Evolutionary conservation across 2,113 vertebrate species (phyloP), one percentile per base, ranked within the genome.

Genomic region (Dipodomys merriami): DNA sequence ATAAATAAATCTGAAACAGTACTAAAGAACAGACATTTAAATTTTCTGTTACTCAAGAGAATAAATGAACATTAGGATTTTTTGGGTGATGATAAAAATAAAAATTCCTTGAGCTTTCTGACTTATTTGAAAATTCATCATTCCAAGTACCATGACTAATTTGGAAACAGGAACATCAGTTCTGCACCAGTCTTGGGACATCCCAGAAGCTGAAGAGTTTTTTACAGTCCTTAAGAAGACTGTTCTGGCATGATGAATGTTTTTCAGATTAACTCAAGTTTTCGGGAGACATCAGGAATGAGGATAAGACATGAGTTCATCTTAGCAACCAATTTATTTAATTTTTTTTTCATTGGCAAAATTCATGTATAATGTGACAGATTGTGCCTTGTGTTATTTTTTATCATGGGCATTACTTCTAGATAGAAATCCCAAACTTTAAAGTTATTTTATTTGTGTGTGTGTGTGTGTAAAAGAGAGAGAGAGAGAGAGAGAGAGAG

Each of bases 21-120:
- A 62, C 64, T 90, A 90, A 92, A 87, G 71, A 79, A n/a, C 86
- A 95, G 67, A 68, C 62, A 88, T 53, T 78, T 95, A 84, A 94
- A 79, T 68, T 94, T 88, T 91, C 76, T 91, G n/a, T 82, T 78
- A 81, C 79, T 73, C 83, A 72, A 85, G 65, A 86, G 74, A 85
- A 95, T 44, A 95, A 88, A 84, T 84, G 83, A 95, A 15, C 46
- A 69, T 90, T 88, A 68, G 49, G 18, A 87, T 93, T 96, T 94
- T 91, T 83, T 60, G 86, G 91, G 86, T 65, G 22, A 16, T 84
- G 81, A 87, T 87, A 90, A 86, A 95, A 90, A 84, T 91, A 86
- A 69, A 83, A 95, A 73, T 90, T 88, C 16, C 68, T 73, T 90
- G 62, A 90, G 65, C 5, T 81, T 92, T 80, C 49, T 90, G 53